phyloP scores from a whole-genome alignment of 2,888 invertebrate species.

The Eristalis pertinax region DNA sequence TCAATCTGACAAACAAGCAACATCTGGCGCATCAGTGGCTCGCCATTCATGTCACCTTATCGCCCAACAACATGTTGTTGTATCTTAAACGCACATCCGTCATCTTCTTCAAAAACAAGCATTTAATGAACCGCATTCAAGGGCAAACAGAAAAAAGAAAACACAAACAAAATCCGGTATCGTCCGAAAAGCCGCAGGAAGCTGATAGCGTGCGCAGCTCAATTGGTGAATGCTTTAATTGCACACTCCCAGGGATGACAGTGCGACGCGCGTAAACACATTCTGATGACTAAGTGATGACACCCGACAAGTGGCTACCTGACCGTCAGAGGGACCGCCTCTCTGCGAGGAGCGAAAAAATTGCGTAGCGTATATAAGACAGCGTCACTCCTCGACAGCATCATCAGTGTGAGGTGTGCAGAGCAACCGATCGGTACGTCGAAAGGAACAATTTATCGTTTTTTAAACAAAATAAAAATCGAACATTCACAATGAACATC shows the following conservation, averaged over 20 bases:
- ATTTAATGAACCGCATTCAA: no score
- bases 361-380: neutral
- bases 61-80: neutral
- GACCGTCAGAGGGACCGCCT: neutral
- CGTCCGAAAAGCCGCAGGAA: neutral
- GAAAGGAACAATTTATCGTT: neutral
- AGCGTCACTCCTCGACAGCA: neutral
- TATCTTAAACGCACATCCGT: neutral
- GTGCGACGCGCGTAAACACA: neutral
- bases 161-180: neutral
- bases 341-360: neutral
- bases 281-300: neutral
- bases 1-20: neutral
- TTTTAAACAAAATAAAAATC: neutral
- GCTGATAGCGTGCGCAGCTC: neutral
- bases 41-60: neutral
- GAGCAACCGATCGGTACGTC: neutral
- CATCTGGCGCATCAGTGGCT: neutral
- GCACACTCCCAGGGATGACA: neutral
- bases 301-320: neutral
- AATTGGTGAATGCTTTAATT: neutral
- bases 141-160: neutral
- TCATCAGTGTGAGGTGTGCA: neutral
- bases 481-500: neutral
- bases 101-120: neutral